Conservation (phyloP, 92 coral and sea anemone genomes). For the Parazoanthus atlanticus region DNA sequence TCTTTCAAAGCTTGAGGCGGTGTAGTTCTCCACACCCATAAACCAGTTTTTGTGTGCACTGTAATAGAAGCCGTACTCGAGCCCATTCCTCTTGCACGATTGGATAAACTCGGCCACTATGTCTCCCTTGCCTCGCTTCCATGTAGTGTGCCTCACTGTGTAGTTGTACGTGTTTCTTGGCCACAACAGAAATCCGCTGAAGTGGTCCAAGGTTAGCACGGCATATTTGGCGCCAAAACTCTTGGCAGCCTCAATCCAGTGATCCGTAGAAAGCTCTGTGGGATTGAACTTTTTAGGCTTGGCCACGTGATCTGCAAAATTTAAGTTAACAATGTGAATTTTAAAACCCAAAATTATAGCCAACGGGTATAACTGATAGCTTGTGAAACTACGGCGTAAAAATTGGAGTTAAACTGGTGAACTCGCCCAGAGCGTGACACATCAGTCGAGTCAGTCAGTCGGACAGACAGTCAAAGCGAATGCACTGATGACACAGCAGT, state of each 20-base stretch:
- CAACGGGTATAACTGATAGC: no score
- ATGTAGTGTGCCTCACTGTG: slow-evolving; percentile 66
- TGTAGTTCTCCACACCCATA: slow-evolving; percentile 64
- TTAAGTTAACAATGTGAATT: neutral
- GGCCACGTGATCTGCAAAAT: slow-evolving; percentile 58
- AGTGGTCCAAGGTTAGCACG: slow-evolving; percentile 71
- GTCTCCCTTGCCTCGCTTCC: slow-evolving; percentile 72
- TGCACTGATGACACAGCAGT: no score
- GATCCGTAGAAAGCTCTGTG: slow-evolving; percentile 69
- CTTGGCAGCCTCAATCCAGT: slow-evolving; percentile 73
- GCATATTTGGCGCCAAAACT: slow-evolving; percentile 84
- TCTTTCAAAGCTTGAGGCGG: slow-evolving; percentile 18
- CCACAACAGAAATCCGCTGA: slow-evolving; percentile 87
- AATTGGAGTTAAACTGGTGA: no score
- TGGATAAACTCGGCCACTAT: slow-evolving; percentile 64
- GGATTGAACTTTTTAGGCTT: slow-evolving; percentile 70
- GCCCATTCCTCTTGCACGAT: slow-evolving; percentile 52
- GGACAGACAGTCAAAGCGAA: no score
- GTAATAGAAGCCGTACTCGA: slow-evolving; percentile 70
- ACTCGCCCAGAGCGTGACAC: no score
- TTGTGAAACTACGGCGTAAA: no score
- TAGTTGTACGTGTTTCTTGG: slow-evolving; percentile 73
- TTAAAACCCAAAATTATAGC: neutral
- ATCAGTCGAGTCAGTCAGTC: no score
- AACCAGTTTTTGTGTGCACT: slow-evolving; percentile 80